These are phyloP conservation scores for Cantharis lateralis DNA, from an alignment of 2,888 invertebrate genomes.

Conservation along the genomic window DNA sequence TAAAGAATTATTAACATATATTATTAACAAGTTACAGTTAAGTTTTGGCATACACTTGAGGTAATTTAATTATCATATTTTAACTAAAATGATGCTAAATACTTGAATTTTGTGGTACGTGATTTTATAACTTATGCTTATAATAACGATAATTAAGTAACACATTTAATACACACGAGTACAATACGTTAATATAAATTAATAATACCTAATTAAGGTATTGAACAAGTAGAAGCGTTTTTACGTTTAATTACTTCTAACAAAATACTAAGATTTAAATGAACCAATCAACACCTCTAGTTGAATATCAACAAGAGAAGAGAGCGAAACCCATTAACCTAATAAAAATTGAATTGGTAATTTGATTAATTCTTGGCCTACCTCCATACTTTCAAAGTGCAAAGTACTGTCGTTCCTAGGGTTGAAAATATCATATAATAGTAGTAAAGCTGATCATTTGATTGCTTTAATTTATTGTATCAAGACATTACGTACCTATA, in stretches of 20 bases:
- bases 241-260: neutral
- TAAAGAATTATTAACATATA: neutral
- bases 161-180: neutral
- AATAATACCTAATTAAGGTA: neutral
- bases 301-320: neutral
- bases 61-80: neutral
- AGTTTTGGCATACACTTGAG: neutral
- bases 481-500: too few species aligned
- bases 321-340: neutral
- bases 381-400: neutral
- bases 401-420: neutral
- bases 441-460: too few species aligned
- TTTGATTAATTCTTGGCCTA: neutral
- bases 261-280: neutral
- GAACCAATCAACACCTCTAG: neutral
- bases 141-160: neutral
- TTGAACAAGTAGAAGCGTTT: neutral
- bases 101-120: neutral
- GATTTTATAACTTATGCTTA: neutral
- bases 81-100: neutral
- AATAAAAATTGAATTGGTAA: neutral
- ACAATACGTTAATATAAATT: too few species aligned
- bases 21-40: neutral
- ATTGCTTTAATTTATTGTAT: too few species aligned
- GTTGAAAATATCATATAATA: neutral